Evolutionary conservation across 2,888 invertebrate genomes (phyloP).

Genomic region (Urechis unicinctus): DNA sequence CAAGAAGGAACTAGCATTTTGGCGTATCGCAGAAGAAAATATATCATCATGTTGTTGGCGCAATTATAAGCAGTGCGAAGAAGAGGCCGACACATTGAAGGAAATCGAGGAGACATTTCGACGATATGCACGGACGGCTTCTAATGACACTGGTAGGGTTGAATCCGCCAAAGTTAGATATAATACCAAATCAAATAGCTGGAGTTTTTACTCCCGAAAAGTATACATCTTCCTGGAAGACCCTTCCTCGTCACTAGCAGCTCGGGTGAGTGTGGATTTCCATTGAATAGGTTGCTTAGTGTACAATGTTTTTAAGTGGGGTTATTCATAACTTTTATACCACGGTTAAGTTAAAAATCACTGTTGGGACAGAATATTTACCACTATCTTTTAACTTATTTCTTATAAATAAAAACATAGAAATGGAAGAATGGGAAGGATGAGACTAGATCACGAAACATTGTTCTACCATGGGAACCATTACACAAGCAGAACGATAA

Average conservation of each 20-base stretch:
- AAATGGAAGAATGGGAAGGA: no score
- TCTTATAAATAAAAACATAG: no score
- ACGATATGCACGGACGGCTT: not conserved
- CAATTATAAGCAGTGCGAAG: slow-evolving; percentile 5
- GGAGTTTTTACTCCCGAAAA: not conserved
- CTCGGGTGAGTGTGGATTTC: slow-evolving; percentile 17
- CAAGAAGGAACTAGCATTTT: slow-evolving; percentile 24
- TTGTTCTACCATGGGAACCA: no score
- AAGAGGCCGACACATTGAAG: slow-evolving; percentile 6
- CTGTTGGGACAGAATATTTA: no score
- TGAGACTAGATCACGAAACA: no score
- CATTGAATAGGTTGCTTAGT: no score
- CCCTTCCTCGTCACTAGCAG: slow-evolving; percentile 19
- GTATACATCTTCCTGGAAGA: slow-evolving; percentile 25
- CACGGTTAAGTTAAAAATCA: no score
- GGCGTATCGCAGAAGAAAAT: slow-evolving; percentile 21
- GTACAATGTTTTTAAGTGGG: no score
- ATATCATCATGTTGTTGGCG: slow-evolving; percentile 26
- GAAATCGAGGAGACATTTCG: slow-evolving; percentile 1
- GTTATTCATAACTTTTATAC: no score
- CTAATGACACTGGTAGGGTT: not conserved
- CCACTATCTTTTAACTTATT: no score
- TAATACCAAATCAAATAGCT: no score
- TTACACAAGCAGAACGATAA: no score
- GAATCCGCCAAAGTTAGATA: not conserved